Percentiles rank a stretch among this genome's conserved stretches.
Evolutionary conservation across 2,888 invertebrate species (phyloP).

Genomic region (Drosophila formosana): DNA sequence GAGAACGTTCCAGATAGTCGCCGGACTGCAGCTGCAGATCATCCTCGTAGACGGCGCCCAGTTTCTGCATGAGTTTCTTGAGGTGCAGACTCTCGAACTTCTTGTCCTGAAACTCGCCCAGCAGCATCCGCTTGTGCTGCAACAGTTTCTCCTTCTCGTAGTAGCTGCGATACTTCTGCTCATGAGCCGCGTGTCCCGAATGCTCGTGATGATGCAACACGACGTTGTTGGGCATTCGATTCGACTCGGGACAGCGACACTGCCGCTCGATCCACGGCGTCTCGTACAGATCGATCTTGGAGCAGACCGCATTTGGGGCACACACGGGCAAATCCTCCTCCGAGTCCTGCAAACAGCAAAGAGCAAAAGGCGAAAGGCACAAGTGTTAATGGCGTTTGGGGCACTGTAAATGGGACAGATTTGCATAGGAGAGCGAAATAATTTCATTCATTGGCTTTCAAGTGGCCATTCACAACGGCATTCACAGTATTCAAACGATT

Average conservation of each 20-base stretch:
- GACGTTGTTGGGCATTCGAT: slow-evolving; percentile 78
- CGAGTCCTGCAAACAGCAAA: slow-evolving; percentile 87
- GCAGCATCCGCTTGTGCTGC: slow-evolving; percentile 79
- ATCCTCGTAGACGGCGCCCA: slow-evolving; percentile 84
- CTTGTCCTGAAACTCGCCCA: slow-evolving; percentile 75
- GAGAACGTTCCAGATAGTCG: slow-evolving; percentile 70
- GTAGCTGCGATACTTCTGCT: slow-evolving; percentile 78
- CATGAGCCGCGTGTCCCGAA: slow-evolving; percentile 2
- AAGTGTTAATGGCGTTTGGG: slow-evolving; percentile 4
- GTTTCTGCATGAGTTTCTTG: slow-evolving; percentile 83
- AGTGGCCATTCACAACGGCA: slow-evolving; percentile 36
- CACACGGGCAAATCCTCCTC: slow-evolving; percentile 93
- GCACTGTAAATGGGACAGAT: slow-evolving; percentile 24
- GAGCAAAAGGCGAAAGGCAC: background rate
- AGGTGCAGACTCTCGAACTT: slow-evolving; percentile 82
- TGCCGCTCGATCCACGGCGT: slow-evolving; percentile 95
- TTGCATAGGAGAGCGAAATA: slow-evolving; percentile 51
- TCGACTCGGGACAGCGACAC: slow-evolving; percentile 90
- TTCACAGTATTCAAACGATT: slow-evolving; percentile 9
- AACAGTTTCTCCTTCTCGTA: slow-evolving; percentile 78
- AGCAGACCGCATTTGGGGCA: slow-evolving; percentile 92
- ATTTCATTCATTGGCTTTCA: slow-evolving; percentile 47
- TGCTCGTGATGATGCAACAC: slow-evolving; percentile 74
- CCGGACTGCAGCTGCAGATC: slow-evolving; percentile 78
- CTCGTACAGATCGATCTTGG: slow-evolving; percentile 94